These are phyloP conservation scores for Neodontobutis hainanensis DNA, from an alignment of 2,113 vertebrate species.

Conservation along the genomic window DNA sequence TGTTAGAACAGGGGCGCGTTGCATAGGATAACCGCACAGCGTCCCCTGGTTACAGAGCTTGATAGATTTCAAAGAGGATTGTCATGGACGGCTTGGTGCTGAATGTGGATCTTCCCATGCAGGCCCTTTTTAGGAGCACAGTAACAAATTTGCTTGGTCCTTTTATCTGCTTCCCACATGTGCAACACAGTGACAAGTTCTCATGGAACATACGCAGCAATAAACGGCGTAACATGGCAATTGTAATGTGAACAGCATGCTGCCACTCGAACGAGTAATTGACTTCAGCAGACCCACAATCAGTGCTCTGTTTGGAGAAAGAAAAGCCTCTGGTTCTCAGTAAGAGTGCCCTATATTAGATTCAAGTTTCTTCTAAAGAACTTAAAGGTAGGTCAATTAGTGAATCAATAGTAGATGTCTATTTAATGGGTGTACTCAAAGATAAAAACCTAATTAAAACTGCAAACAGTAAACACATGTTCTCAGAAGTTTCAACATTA, in stretches of 20 bases:
- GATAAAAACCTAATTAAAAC: slow-evolving; percentile 1
- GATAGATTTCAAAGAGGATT: slow-evolving; percentile 53
- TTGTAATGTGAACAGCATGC: slow-evolving; percentile 69
- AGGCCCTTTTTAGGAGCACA: slow-evolving; percentile 46
- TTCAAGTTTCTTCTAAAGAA: slow-evolving; percentile 6
- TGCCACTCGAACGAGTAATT: slow-evolving; percentile 66
- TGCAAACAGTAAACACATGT: slow-evolving; percentile 1
- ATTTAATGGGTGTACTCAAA: slow-evolving; percentile 2
- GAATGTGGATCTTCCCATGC: slow-evolving; percentile 49
- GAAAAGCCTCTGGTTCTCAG: slow-evolving; percentile 23
- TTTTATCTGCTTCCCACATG: slow-evolving; percentile 66
- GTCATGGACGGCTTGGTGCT: slow-evolving; percentile 52
- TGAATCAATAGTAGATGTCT: slow-evolving; percentile 16
- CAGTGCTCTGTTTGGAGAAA: slow-evolving; percentile 49
- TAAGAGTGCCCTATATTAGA: slow-evolving; percentile 28
- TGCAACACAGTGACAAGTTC: slow-evolving; percentile 50
- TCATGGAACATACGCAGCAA: slow-evolving; percentile 59
- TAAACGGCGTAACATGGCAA: slow-evolving; percentile 55
- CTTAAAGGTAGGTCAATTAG: slow-evolving; percentile 5
- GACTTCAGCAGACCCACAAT: slow-evolving; percentile 62
- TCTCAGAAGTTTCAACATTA: slow-evolving; percentile 5
- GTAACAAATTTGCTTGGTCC: slow-evolving; percentile 40
- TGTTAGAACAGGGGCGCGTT: slow-evolving; percentile 31
- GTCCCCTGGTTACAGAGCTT: slow-evolving; percentile 34
- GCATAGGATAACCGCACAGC: slow-evolving; percentile 22